Percentiles rank a stretch among this genome's conserved stretches.
These are phyloP conservation scores for Brachionichthys hirsutus DNA, from an alignment of 2,113 vertebrate genomes.

Conservation along the genomic window DNA sequence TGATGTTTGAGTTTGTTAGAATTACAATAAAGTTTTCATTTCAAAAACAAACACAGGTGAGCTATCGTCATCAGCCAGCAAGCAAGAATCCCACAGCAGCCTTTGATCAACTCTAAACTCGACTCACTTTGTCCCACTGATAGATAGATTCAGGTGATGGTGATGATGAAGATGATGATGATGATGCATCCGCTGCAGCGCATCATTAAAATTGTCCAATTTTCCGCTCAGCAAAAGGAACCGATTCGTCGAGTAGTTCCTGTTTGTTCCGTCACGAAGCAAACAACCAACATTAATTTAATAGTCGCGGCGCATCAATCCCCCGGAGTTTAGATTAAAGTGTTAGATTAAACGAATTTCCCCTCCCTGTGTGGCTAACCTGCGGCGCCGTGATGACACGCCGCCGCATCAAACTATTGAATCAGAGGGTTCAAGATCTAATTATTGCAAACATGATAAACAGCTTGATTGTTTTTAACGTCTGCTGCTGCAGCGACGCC, in stretches of 20 bases:
- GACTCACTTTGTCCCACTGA: too few relatives aligned
- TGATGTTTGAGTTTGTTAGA: too few relatives aligned
- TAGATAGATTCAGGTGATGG: too few relatives aligned
- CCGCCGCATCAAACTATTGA: constrained; percentile 69
- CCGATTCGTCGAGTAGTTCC: constrained; percentile 51
- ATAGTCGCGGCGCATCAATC: constrained; percentile 58
- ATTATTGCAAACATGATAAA: constrained; percentile 76
- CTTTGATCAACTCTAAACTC: neutral
- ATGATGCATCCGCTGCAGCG: neutral
- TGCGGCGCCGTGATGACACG: constrained; percentile 50
- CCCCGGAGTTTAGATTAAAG: constrained; percentile 74
- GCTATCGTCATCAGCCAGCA: constrained; percentile 8
- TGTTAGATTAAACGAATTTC: constrained; percentile 72
- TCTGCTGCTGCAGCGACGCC: constrained; percentile 14
- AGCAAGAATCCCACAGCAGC: constrained; percentile 25
- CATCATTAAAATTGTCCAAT: constrained; percentile 34
- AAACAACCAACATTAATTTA: constrained; percentile 73
- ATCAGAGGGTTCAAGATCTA: constrained; percentile 70
- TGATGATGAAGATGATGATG: too few relatives aligned
- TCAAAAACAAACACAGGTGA: too few relatives aligned
- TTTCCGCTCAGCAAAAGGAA: constrained; percentile 29
- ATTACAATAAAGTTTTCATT: too few relatives aligned
- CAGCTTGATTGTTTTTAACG: constrained; percentile 72
- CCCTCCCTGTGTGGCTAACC: constrained; percentile 69
- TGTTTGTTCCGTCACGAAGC: constrained; percentile 63